Conservation (phyloP, 2,113 vertebrate genomes). For the Crypturellus undulatus region DNA sequence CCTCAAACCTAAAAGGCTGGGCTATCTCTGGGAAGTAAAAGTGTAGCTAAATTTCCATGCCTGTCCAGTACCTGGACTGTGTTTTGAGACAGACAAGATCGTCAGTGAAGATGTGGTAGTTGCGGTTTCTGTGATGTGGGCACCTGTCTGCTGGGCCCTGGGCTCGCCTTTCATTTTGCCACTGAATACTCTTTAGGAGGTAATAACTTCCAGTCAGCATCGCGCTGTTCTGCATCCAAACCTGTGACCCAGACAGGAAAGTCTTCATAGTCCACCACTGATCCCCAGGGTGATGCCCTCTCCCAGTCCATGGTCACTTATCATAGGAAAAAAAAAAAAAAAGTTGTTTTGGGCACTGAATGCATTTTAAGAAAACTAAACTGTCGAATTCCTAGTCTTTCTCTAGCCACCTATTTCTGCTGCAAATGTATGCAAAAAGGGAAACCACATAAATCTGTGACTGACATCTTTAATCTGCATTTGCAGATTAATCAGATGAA, state of each 20-base stretch:
- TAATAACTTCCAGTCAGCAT: fast-evolving
- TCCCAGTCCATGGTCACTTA: neutral
- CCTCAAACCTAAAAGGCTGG: neutral
- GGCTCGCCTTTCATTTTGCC: neutral
- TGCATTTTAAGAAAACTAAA: neutral
- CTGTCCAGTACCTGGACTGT: neutral
- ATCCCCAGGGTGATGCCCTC: fast-evolving
- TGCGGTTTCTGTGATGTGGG: neutral
- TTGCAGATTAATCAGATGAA: slow-evolving; percentile 31
- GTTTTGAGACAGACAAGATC: neutral
- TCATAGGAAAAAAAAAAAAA: neutral
- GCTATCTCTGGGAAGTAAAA: neutral
- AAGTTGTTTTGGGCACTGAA: neutral
- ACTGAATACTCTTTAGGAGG: neutral
- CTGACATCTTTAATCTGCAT: neutral
- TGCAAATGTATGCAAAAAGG: slow-evolving; percentile 28
- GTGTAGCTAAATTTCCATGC: neutral
- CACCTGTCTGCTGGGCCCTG: neutral
- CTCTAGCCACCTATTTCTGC: slow-evolving; percentile 12
- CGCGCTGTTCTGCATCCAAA: neutral
- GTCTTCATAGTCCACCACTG: neutral
- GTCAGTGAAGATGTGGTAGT: neutral
- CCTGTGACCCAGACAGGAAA: neutral
- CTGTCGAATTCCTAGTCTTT: neutral
- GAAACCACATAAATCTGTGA: neutral